These are phyloP conservation scores for Pemphigus obesinymphae DNA, from an alignment of 1,140 invertebrate genomes.

Conservation along the genomic window DNA sequence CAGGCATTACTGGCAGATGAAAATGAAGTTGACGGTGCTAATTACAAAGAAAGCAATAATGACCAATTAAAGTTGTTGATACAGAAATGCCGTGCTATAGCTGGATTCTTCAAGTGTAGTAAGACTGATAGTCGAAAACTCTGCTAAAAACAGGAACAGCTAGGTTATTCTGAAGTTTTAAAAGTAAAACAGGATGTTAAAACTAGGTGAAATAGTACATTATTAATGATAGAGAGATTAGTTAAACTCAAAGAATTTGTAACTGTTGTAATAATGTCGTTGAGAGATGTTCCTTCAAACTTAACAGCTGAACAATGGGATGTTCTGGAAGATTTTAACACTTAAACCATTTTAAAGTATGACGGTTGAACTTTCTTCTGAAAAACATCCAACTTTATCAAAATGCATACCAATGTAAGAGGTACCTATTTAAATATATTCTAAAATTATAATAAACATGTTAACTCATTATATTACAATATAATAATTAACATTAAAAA, in stretches of 20 bases:
- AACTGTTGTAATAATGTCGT: neutral
- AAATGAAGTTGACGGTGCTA: neutral
- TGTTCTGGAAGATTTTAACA: neutral
- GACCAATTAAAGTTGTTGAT: neutral
- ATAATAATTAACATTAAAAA: too few species aligned
- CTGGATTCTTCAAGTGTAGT: neutral
- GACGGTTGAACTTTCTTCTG: neutral
- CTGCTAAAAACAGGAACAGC: neutral
- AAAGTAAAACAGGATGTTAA: neutral
- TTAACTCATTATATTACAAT: too few species aligned
- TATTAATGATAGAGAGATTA: neutral
- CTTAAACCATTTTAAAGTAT: neutral
- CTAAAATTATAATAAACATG: too few species aligned
- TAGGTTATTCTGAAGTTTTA: neutral
- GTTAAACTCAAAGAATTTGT: neutral
- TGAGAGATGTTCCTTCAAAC: neutral
- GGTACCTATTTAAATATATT: too few species aligned
- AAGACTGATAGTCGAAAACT: neutral
- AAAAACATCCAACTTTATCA: neutral
- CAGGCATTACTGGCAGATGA: neutral
- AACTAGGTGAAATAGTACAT: neutral
- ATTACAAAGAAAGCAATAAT: too few species aligned
- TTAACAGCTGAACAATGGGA: neutral
- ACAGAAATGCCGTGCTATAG: neutral
- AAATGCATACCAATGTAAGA: slow-evolving; percentile 9